Base-by-base conservation (phyloP, 2,113 vertebrate genomes). In the Tonatia bakeri region DNA sequence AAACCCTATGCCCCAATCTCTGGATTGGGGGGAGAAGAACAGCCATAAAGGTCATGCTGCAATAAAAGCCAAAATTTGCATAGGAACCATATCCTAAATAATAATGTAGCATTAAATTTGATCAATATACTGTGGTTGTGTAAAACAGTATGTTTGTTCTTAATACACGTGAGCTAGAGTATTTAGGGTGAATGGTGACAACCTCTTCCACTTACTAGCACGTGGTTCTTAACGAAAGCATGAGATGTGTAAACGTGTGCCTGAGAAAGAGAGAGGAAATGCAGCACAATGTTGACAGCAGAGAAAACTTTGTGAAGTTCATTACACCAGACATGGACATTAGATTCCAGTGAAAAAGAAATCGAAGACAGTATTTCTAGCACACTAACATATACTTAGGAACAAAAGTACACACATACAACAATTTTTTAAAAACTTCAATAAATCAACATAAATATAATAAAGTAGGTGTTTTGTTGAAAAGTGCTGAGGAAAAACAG, bases 391-490 rank as follows among this genome's bases (percentile, higher is more conserved):
- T 26, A 56, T 22, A 67, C 40, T 77, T 90, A 43, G 83, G 36
- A 95, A 85, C 17, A 28, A 95, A 93, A 94, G 38, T 76, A 56
- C 8, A 93, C 15, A 86, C 14, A 91, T 26, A 76, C 33, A 76
- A 72, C 5, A 82, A 89, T 43, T 61, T 31, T 43, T 61, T 20
- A 3, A 33, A 81, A 10, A 33, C 45, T 65, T 86, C 40, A 94
- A 79, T 70, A 95, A 96, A 69, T 91, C 67, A 96, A 86, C 26
- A 84, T 85, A 70, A 79, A 97, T 90, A 92, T 70, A 90, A 80
- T 33, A 45, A 31, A 94, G 11, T 31, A 91, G 24, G 43, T 87
- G 50, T 33, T 72, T 93, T 40, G 40, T 45, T 94, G n/a, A 91
- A 85, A 93, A 88, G 24, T 65, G 85, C 24, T 87, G 17, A 54